These are phyloP conservation scores for Oreochromis spilurus DNA, from an alignment of 2,113 vertebrate genomes.

Conservation along the genomic window DNA sequence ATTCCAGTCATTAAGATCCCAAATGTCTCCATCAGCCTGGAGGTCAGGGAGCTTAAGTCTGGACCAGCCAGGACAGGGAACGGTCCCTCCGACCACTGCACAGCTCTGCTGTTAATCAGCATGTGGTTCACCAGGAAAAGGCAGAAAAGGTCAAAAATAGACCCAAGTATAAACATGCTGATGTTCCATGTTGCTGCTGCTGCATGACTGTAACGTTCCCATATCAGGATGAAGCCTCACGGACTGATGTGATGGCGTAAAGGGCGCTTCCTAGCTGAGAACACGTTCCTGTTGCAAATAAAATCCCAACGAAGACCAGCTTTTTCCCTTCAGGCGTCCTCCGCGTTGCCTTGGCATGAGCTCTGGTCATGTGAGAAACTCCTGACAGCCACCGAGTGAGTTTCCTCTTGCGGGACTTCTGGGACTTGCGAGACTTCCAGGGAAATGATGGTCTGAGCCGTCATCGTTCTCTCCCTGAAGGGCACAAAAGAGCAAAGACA, in stretches of 20 bases:
- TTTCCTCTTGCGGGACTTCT: conserved; percentile 1
- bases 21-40: background rate
- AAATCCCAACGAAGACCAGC: background rate
- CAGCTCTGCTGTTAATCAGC: background rate
- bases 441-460: conserved; percentile 64
- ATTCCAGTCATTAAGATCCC: background rate
- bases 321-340: background rate
- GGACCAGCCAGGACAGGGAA: background rate
- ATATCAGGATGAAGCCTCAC: background rate
- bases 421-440: background rate
- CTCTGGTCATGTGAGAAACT: conserved; percentile 3
- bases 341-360: background rate
- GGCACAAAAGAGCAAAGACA: background rate
- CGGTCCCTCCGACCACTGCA: background rate
- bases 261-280: background rate
- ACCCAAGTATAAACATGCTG: background rate
- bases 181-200: background rate
- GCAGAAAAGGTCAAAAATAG: background rate
- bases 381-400: background rate
- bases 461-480: conserved; percentile 65
- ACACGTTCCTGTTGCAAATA: background rate
- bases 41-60: background rate
- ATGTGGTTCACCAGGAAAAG: background rate
- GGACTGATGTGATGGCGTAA: background rate
- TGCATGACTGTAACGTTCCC: background rate